Percentiles rank a stretch among this genome's conserved stretches.
These are phyloP conservation scores for Actinia equina DNA, from an alignment of 64 coral and sea anemone genomes.

Conservation along the genomic window DNA sequence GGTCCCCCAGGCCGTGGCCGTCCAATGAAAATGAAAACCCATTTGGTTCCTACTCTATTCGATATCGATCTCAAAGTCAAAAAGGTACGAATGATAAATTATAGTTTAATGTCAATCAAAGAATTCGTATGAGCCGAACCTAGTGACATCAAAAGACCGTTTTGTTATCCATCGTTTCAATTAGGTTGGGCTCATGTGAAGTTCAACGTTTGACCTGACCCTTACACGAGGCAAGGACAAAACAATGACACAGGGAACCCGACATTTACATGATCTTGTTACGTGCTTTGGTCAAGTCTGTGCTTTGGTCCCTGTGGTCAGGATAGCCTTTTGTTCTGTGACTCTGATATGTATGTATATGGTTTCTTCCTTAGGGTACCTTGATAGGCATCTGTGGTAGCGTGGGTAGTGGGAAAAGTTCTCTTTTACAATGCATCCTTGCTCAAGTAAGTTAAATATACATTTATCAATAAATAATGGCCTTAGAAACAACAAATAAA, in stretches of 20 bases:
- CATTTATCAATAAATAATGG: neutral
- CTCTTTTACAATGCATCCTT: conserved; percentile 67
- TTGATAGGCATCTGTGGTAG: conserved; percentile 87
- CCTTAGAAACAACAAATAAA: no score
- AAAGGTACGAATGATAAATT: conserved; percentile 43
- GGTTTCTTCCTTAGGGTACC: conserved; percentile 36
- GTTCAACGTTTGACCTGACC: no score
- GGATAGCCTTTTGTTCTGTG: neutral
- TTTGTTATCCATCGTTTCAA: no score
- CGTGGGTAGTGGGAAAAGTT: conserved; percentile 93
- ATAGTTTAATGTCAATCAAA: neutral
- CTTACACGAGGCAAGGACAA: no score
- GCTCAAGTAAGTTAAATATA: conserved; percentile 59
- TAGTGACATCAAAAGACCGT: no score
- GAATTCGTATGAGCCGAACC: no score
- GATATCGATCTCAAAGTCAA: conserved; percentile 76
- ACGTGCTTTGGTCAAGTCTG: no score
- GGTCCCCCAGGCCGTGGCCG: conserved; percentile 22
- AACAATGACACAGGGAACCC: no score
- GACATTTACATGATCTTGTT: no score
- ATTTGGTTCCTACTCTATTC: conserved; percentile 60
- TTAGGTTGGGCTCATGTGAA: no score
- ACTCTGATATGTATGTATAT: neutral
- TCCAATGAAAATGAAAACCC: conserved; percentile 62
- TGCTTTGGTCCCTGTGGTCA: neutral